Evolutionary conservation across 2,113 vertebrate genomes (phyloP).

Genomic region (Salminus brasiliensis): DNA sequence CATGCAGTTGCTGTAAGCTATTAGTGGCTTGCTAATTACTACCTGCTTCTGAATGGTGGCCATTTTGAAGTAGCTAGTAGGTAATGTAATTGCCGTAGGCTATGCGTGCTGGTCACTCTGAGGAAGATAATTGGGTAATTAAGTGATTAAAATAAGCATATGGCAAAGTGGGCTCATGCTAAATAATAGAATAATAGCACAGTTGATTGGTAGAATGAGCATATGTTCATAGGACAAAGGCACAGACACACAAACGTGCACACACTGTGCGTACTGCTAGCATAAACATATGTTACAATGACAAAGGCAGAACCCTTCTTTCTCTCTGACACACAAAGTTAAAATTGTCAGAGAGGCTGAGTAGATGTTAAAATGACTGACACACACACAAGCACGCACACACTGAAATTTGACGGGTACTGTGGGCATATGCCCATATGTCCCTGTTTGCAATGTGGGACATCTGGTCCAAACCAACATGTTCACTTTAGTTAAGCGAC

Average conservation of each 20-base stretch:
- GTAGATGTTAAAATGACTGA: slow-evolving; percentile 7
- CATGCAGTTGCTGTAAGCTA: background rate
- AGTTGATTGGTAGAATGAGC: slow-evolving; percentile 10
- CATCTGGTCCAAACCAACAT: slow-evolving; percentile 49
- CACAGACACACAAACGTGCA: background rate
- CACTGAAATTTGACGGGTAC: slow-evolving; percentile 14
- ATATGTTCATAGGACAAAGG: slow-evolving; percentile 28
- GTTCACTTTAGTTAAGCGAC: slow-evolving; percentile 46
- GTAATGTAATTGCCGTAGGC: background rate
- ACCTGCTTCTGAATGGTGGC: background rate
- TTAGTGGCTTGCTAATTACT: background rate
- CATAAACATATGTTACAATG: slow-evolving; percentile 15
- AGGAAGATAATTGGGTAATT: slow-evolving; percentile 46
- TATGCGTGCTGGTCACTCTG: slow-evolving; percentile 41
- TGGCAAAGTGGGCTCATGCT: slow-evolving; percentile 26
- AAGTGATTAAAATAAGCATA: slow-evolving; percentile 45
- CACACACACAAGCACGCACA: background rate
- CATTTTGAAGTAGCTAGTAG: slow-evolving; percentile 7
- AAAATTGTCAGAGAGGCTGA: background rate
- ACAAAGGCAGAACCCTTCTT: background rate
- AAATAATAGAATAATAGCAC: slow-evolving; percentile 31
- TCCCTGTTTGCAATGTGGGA: slow-evolving; percentile 41
- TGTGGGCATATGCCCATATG: slow-evolving; percentile 39
- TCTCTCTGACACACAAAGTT: background rate
- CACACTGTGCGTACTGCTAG: background rate